Percentiles rank a stretch among this genome's conserved stretches.
Evolutionary conservation across 2,113 vertebrate genomes (phyloP).

Genomic region (Carlito syrichta): DNA sequence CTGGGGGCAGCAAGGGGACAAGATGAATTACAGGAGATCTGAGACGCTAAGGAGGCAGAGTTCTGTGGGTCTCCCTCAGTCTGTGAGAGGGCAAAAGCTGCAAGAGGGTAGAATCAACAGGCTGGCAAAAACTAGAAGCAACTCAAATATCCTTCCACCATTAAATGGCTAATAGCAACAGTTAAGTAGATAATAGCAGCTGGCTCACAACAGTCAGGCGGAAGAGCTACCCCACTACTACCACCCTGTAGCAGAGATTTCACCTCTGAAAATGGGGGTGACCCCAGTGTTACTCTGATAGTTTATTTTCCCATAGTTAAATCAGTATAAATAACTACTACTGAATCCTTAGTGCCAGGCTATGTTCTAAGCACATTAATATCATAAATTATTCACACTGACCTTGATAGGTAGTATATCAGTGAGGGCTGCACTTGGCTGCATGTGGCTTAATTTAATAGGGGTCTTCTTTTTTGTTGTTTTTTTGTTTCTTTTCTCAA

Average conservation of each 20-base stretch:
- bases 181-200: too few relatives aligned
- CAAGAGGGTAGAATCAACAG: not conserved
- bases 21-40: not conserved
- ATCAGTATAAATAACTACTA: not conserved
- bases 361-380: not conserved
- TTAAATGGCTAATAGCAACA: too few relatives aligned
- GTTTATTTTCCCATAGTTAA: not conserved
- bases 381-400: not conserved
- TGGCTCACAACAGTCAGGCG: not conserved
- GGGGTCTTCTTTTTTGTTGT: not conserved
- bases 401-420: not conserved
- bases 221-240: not conserved
- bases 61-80: not conserved
- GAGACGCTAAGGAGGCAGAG: not conserved
- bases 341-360: not conserved
- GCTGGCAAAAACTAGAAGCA: too few relatives aligned
- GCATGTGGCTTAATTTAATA: not conserved
- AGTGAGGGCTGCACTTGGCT: not conserved
- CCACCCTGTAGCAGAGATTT: not conserved
- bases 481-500: not conserved
- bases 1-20: not conserved
- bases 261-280: not conserved
- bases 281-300: not conserved
- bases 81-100: rapidly evolving
- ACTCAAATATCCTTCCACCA: too few relatives aligned